Evolutionary conservation across 2,113 vertebrate genomes (phyloP).

Genomic region (Malurus elegans): DNA sequence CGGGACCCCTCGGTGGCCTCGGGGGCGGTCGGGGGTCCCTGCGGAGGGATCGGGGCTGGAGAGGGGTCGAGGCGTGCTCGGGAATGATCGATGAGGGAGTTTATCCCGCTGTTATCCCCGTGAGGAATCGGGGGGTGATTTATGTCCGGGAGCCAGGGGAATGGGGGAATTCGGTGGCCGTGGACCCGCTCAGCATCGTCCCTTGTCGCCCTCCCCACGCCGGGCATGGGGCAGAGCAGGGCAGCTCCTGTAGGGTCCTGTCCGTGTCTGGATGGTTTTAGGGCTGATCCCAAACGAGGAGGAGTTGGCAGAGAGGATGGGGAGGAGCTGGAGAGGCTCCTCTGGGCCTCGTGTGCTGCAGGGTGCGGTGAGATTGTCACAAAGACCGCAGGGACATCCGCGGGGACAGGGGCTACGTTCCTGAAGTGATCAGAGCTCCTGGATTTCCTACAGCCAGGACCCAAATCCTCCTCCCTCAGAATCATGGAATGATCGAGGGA

Average conservation of each 20-base stretch:
- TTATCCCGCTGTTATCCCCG: rapidly evolving
- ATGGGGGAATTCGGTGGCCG: rapidly evolving
- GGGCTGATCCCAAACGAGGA: rapidly evolving
- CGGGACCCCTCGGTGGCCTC: background rate
- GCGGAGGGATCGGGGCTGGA: background rate
- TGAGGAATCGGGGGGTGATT: rapidly evolving
- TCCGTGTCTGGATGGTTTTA: rapidly evolving
- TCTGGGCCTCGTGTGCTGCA: rapidly evolving
- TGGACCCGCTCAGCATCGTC: background rate
- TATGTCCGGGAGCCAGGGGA: background rate
- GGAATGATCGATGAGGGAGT: background rate
- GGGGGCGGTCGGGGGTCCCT: background rate
- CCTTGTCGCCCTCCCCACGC: rapidly evolving
- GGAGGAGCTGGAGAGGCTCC: background rate
- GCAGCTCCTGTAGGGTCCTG: too few relatives aligned
- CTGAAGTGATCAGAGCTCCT: background rate
- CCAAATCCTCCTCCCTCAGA: background rate
- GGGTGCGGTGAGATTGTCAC: rapidly evolving
- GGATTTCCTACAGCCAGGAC: background rate
- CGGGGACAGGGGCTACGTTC: rapidly evolving
- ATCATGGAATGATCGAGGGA: background rate
- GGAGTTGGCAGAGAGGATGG: background rate
- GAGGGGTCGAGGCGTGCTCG: rapidly evolving
- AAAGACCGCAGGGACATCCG: rapidly evolving
- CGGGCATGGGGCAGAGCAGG: rapidly evolving